Conservation (phyloP, 2,888 invertebrate species). For the Scaptomyza flava region DNA sequence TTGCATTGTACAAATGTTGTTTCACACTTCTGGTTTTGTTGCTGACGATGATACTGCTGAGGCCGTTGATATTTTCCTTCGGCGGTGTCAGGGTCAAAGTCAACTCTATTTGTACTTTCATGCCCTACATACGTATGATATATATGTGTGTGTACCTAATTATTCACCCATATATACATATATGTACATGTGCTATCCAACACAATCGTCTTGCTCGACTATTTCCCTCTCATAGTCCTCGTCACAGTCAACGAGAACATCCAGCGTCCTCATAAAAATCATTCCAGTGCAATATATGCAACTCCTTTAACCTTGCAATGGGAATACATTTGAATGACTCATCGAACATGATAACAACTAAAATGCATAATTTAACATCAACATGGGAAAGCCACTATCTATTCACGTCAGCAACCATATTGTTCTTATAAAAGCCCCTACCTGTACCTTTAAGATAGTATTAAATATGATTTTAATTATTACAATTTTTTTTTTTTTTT, state of each 20-base stretch:
- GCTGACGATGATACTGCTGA: slow-evolving; percentile 7
- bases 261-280: slow-evolving; percentile 17
- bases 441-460: no score
- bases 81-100: slow-evolving; percentile 74
- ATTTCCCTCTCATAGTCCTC: slow-evolving; percentile 1
- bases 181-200: neutral
- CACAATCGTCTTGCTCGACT: slow-evolving; percentile 18
- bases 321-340: neutral
- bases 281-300: slow-evolving; percentile 10
- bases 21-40: slow-evolving; percentile 28
- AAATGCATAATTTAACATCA: no score
- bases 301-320: neutral
- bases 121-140: slow-evolving; percentile 26
- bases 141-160: neutral
- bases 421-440: no score
- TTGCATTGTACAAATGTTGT: slow-evolving; percentile 66
- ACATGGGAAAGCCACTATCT: no score
- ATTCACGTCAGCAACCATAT: no score
- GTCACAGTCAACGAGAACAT: slow-evolving; percentile 1
- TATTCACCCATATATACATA: neutral
- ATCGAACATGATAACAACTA: no score
- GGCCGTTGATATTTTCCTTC: slow-evolving; percentile 22
- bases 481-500: no score
- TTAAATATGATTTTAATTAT: no score
- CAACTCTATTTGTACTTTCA: slow-evolving; percentile 69